These are phyloP conservation scores for Drosophila bifasciata DNA, from an alignment of 1,140 invertebrate genomes.

Conservation along the genomic window DNA sequence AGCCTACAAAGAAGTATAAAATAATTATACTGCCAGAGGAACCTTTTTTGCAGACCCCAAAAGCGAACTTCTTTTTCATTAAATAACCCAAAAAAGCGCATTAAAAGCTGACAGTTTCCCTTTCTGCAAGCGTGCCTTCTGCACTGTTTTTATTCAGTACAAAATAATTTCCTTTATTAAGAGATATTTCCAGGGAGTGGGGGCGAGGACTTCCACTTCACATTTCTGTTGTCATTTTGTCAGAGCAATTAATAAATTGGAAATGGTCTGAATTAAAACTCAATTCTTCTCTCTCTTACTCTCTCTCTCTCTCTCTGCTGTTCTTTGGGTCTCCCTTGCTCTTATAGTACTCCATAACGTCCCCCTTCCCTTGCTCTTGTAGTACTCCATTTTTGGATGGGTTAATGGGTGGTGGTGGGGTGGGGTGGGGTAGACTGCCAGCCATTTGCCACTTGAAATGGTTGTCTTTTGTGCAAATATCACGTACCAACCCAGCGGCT, in stretches of 20 bases:
- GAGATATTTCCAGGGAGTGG: too few species aligned
- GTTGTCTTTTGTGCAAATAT: slow-evolving; percentile 60
- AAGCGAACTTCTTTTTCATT: too few species aligned
- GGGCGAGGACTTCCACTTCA: too few species aligned
- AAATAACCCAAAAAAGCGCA: too few species aligned
- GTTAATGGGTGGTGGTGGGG: neutral
- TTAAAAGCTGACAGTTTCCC: too few species aligned
- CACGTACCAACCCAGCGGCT: slow-evolving; percentile 51
- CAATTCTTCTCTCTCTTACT: slow-evolving; percentile 35
- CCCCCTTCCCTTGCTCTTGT: too few species aligned
- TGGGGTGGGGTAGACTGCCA: slow-evolving; percentile 9
- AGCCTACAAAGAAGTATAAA: too few species aligned
- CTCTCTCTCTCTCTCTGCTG: too few species aligned
- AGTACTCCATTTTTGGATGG: slow-evolving; percentile 1
- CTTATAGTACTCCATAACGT: neutral
- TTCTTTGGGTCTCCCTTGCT: neutral
- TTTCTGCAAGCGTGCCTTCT: too few species aligned
- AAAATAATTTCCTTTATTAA: slow-evolving; percentile 1
- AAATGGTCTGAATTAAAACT: slow-evolving; percentile 51
- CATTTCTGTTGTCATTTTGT: slow-evolving; percentile 2
- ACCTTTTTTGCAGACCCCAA: too few species aligned
- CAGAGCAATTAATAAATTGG: slow-evolving; percentile 50
- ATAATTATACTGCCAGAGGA: too few species aligned
- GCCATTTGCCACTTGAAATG: slow-evolving; percentile 58
- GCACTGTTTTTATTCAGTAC: too few species aligned